Conservation (phyloP, 2,888 invertebrate species). For the Lasioglossum figueresi region DNA sequence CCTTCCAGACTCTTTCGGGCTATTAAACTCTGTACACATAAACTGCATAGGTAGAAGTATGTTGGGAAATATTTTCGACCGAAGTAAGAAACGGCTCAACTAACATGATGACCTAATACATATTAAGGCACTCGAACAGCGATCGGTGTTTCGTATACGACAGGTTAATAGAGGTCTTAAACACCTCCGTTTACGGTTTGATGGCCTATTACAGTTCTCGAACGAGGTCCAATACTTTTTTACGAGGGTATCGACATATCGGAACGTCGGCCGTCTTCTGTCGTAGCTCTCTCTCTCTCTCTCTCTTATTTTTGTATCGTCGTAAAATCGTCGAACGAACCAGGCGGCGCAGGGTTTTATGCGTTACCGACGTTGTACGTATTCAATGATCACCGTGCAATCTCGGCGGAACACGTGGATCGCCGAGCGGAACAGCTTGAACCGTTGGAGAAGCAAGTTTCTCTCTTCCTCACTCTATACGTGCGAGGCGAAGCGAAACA, state of each 20-base stretch:
- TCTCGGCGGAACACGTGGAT: not conserved
- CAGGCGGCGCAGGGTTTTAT: conserved; percentile 14
- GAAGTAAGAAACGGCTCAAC: not conserved
- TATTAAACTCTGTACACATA: no score
- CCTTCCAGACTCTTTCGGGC: not conserved
- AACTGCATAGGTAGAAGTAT: not conserved
- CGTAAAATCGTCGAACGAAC: conserved; percentile 23
- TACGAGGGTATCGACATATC: conserved; percentile 11
- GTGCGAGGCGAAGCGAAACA: not conserved
- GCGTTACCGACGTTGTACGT: conserved; percentile 20
- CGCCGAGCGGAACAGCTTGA: not conserved
- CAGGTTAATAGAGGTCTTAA: not conserved
- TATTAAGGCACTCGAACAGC: not conserved
- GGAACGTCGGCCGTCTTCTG: not conserved
- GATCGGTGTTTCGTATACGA: not conserved
- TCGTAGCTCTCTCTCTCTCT: not conserved
- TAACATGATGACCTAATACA: not conserved
- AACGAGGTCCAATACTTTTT: conserved; percentile 3
- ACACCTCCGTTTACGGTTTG: conserved; percentile 5
- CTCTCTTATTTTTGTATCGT: conserved; percentile 33
- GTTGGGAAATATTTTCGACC: no score
- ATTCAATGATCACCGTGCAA: conserved; percentile 38
- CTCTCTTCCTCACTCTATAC: not conserved
- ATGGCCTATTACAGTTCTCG: not conserved
- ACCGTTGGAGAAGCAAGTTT: not conserved